Base-by-base conservation (phyloP, 2,888 invertebrate genomes). In the Dexiosoma caninum region DNA sequence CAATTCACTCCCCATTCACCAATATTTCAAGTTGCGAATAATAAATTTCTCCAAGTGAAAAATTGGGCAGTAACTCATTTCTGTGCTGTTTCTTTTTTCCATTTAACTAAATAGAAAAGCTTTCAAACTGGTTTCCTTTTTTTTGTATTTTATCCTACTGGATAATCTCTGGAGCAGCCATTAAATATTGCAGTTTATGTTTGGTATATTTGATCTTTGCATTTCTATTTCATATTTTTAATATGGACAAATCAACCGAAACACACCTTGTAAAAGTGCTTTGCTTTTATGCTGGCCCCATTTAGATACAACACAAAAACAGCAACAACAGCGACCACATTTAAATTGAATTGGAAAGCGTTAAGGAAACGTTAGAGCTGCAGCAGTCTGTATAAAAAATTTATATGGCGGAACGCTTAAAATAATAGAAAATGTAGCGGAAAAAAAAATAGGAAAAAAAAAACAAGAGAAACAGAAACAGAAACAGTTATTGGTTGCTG, bases 401-500 rank as follows among this genome's bases (percentile, higher is more conserved):
- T n/a, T n/a, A n/a, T n/a, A n/a, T n/a, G n/a, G n/a, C n/a, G n/a
- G n/a, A n/a, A n/a, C n/a, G n/a, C n/a, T n/a, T n/a, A n/a, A n/a
- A n/a, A n/a, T n/a, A n/a, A n/a, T n/a, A n/a, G n/a, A n/a, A n/a
- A n/a, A n/a, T n/a, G 2, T 21, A 8, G 51, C 57, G 21, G 21
- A 21, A 55, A 69, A 55, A 37, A 49, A 44, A 7, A 6, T n/a
- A 44, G 23, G 30, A 14, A 16, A 53, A 32, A 53, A n/a, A 59
- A 14, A 27, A 30, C 23, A 23, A 16, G 42, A 14, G 59, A n/a
- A 62, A 60, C 37, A 27, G 4, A 9, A 23, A 21, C 9, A 49
- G 60, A 53, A 46, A 75, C 79, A 79, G 79, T 79, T 75, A 75
- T 79, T 75, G 79, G 75, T 64, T 69, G 79, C 69, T 70, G 75